Evolutionary conservation across 2,888 invertebrate genomes (phyloP).

Genomic region (Bhutanitis thaidina): DNA sequence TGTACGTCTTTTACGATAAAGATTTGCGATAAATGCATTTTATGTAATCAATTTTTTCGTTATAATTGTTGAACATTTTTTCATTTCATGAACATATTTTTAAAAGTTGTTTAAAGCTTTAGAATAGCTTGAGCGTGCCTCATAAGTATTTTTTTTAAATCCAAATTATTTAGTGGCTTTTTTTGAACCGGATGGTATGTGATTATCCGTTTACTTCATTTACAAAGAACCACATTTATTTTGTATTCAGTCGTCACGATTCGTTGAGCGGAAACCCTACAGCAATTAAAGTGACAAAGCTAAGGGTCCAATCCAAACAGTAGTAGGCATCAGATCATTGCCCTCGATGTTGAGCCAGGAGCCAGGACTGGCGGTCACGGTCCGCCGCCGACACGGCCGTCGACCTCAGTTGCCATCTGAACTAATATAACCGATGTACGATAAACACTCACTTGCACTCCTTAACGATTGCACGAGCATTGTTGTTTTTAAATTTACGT

Average conservation of each 20-base stretch:
- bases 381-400: constrained; percentile 48
- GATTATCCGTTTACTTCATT: no score
- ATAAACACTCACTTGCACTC: constrained; percentile 1
- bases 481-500: background rate
- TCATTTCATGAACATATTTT: no score
- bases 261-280: background rate
- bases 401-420: constrained; percentile 39
- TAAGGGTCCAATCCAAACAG: background rate
- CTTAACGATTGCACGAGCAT: background rate
- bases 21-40: background rate
- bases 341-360: constrained; percentile 52
- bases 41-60: no score
- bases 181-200: no score
- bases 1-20: constrained; percentile 1
- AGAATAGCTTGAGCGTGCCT: no score
- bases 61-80: background rate
- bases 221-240: no score
- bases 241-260: background rate
- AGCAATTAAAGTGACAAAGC: constrained; percentile 18
- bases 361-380: constrained; percentile 45
- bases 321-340: constrained; percentile 37
- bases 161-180: no score
- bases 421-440: constrained; percentile 15
- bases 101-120: no score
- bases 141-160: no score